Conservation (phyloP, 2,797 vertebrate genomes). For the Epinephelus malabaricus region DNA sequence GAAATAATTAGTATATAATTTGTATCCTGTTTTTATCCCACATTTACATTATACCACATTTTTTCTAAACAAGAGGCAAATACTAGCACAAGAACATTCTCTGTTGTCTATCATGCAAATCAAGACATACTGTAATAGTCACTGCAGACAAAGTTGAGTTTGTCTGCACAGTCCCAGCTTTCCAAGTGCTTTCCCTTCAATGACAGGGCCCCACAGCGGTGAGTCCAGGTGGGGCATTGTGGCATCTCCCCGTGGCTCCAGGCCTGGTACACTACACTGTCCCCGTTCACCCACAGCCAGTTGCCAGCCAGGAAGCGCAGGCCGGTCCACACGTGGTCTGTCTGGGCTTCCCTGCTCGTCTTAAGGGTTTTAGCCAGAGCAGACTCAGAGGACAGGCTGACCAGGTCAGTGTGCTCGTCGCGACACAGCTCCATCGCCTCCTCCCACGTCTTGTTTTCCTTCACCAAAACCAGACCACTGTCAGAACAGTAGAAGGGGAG, state of each 20-base stretch:
- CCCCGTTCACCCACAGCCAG: slow-evolving; percentile 58
- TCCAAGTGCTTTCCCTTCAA: background rate
- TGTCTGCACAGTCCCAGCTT: slow-evolving; percentile 50
- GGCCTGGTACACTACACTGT: background rate
- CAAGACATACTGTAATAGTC: background rate
- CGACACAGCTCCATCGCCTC: slow-evolving; percentile 50
- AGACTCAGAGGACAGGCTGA: slow-evolving; percentile 18
- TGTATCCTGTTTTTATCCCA: background rate
- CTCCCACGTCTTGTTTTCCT: slow-evolving; percentile 61
- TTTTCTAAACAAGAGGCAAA: background rate
- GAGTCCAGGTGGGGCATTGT: slow-evolving; percentile 32
- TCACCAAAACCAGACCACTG: slow-evolving; percentile 42
- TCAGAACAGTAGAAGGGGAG: background rate
- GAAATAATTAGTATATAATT: background rate
- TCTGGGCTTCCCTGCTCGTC: slow-evolving; percentile 13
- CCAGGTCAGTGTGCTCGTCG: slow-evolving; percentile 11
- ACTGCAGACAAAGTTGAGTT: slow-evolving; percentile 55
- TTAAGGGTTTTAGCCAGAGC: slow-evolving; percentile 20
- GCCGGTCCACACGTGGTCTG: slow-evolving; percentile 51
- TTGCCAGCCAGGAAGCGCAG: slow-evolving; percentile 50
- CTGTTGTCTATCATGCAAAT: background rate
- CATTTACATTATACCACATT: background rate
- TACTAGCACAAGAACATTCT: background rate
- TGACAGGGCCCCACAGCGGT: slow-evolving; percentile 44
- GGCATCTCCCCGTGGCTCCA: background rate